Evolutionary conservation across 2,888 invertebrate species (phyloP), one percentile per base, ranked within the genome.

Genomic region (Athetis lepigone): DNA sequence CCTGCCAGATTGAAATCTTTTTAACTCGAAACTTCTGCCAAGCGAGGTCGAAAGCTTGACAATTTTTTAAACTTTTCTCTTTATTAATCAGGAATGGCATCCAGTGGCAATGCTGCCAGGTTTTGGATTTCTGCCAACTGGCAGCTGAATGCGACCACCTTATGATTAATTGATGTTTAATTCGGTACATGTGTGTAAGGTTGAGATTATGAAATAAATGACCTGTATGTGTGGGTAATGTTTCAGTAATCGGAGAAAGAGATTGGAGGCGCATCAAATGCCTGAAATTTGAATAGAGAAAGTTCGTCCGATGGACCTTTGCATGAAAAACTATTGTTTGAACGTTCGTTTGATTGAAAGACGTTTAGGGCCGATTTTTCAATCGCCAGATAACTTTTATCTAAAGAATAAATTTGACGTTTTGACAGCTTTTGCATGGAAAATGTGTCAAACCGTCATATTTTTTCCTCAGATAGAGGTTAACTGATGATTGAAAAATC

Each of bases 121-220:
- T 25, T 40, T 66, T 73, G 80, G 77, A 70, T 11, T 25, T 23
- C n/a, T 56, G 77, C 79, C 79, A 79, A 79, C 80, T 79, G 80
- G 77, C 79, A 79, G 52, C 66, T 33, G 51, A 66, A 57, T 69
- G 64, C 36, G 37, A 70, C 55, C 57, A 79, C 68, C 42, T 72
- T 46, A 51, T 79, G 79, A 79, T 75, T 75, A 75, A 79, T 79
- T 66, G 72, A 51, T 67, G 59, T 79, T 79, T 77, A 77, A 79
- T 77, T 72, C 39, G 37, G 46, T 62, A 49, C 69, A 70, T 65
- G 56, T 60, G 59, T 45, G 51, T 29, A 9, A 16, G 40, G n/a
- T 21, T 29, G 43, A 56, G 51, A 43, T 43, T 63, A 42, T 42
- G 45, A 21, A 25, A 21, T 37, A 39, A n/a, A 25, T 8, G n/a